Percentiles rank a stretch among this genome's conserved stretches.
Conservation (phyloP, 2,113 vertebrate species). For the Oncorhynchus masou region DNA sequence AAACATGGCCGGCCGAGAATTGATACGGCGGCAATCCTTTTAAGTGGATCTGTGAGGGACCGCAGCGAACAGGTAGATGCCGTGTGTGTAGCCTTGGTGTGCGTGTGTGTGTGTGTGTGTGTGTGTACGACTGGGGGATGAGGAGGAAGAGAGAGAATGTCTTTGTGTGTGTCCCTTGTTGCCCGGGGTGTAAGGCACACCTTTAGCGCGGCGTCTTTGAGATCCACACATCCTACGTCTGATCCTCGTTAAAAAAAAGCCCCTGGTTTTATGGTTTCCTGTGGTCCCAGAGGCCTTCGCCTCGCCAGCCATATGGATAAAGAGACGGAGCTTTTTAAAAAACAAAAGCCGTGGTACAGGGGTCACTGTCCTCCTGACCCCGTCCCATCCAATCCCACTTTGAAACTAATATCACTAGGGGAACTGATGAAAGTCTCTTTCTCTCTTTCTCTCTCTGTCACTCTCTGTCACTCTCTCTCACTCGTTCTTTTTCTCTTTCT, state of each 20-base stretch:
- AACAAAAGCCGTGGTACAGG: constrained; percentile 12
- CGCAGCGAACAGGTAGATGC: constrained; percentile 5
- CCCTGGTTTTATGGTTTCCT: constrained; percentile 64
- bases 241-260: constrained; percentile 64
- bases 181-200: constrained; percentile 61
- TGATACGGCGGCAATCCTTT: constrained; percentile 58
- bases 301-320: constrained; percentile 64
- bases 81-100: not conserved
- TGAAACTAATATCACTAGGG: constrained; percentile 48
- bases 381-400: constrained; percentile 37
- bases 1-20: constrained; percentile 64
- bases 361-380: constrained; percentile 30
- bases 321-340: constrained; percentile 7
- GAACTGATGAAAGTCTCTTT: constrained; percentile 25
- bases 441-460: not conserved
- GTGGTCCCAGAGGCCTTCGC: constrained; percentile 50
- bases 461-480: not conserved
- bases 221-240: constrained; percentile 45
- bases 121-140: not conserved
- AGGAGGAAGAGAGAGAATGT: constrained; percentile 21
- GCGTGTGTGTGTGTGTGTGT: constrained; percentile 3
- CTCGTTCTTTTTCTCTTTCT: not conserved
- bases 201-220: constrained; percentile 61
- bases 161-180: constrained; percentile 46
- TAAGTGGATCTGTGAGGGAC: constrained; percentile 52